Evolutionary conservation across 1,140 invertebrate species (phyloP).

Genomic region (Gryon sp.): DNA sequence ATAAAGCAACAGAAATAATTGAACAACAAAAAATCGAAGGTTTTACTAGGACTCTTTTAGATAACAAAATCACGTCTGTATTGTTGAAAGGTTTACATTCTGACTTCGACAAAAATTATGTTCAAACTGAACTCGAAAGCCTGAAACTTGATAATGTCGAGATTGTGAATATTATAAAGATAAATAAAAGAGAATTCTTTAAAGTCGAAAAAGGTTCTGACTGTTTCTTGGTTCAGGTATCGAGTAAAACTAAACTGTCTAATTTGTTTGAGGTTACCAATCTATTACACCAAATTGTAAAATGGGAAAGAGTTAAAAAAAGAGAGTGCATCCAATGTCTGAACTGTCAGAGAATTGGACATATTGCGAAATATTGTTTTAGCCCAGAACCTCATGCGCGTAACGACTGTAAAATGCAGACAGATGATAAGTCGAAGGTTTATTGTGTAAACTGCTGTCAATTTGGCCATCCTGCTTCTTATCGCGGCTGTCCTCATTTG

Average conservation of each 20-base stretch:
- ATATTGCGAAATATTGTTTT: constrained; percentile 1
- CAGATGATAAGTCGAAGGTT: neutral
- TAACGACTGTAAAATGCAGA: neutral
- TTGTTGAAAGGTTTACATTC: neutral
- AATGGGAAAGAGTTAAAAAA: constrained; percentile 2
- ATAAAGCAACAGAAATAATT: too few relatives aligned
- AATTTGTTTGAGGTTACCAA: neutral
- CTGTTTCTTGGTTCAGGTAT: neutral
- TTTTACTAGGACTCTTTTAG: too few relatives aligned
- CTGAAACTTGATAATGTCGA: neutral
- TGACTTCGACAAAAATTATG: neutral
- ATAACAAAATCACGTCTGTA: too few relatives aligned
- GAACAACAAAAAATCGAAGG: too few relatives aligned
- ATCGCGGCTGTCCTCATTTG: constrained; percentile 48
- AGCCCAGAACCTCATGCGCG: neutral
- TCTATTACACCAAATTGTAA: neutral
- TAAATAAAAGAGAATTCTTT: constrained; percentile 9
- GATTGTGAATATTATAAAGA: constrained; percentile 2
- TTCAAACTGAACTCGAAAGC: neutral
- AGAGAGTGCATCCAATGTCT: neutral
- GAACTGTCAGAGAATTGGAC: constrained; percentile 4
- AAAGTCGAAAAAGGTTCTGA: neutral
- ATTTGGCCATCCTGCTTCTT: constrained; percentile 58
- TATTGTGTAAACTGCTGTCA: constrained; percentile 11
- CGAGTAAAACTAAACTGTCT: neutral